phyloP scores from a whole-genome alignment of 2,888 invertebrate species.

The Coremacera marginata region DNA sequence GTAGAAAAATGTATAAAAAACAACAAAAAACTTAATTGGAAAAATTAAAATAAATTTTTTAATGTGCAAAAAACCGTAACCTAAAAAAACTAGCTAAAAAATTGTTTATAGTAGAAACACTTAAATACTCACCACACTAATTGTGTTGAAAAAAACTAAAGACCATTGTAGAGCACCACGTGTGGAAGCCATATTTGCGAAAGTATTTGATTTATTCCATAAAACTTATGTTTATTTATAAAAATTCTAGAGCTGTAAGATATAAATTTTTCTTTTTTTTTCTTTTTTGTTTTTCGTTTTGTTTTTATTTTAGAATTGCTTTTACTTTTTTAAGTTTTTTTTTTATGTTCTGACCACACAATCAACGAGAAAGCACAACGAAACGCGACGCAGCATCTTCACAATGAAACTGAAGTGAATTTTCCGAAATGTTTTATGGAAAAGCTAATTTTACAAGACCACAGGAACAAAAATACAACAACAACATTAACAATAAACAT shows the following conservation, averaged over 20 bases:
- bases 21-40: too few relatives aligned
- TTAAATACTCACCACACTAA: slow-evolving; percentile 58
- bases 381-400: not conserved
- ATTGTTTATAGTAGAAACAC: not conserved
- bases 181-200: slow-evolving; percentile 53
- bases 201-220: slow-evolving; percentile 14
- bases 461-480: slow-evolving; percentile 4
- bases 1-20: too few relatives aligned
- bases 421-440: slow-evolving; percentile 13
- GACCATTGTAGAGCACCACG: slow-evolving; percentile 62
- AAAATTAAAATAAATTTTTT: too few relatives aligned
- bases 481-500: not conserved
- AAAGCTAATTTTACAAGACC: slow-evolving; percentile 4
- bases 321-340: not conserved
- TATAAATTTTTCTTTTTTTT: not conserved
- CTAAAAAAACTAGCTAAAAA: too few relatives aligned
- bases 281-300: not conserved
- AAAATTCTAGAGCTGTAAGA: not conserved
- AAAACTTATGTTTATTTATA: not conserved
- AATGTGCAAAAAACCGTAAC: too few relatives aligned
- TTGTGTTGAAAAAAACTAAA: slow-evolving; percentile 56
- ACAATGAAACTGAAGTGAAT: slow-evolving; percentile 18
- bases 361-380: not conserved
- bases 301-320: not conserved
- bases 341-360: not conserved